Conservation (phyloP, 1,140 invertebrate genomes). For the Cydia splendana region DNA sequence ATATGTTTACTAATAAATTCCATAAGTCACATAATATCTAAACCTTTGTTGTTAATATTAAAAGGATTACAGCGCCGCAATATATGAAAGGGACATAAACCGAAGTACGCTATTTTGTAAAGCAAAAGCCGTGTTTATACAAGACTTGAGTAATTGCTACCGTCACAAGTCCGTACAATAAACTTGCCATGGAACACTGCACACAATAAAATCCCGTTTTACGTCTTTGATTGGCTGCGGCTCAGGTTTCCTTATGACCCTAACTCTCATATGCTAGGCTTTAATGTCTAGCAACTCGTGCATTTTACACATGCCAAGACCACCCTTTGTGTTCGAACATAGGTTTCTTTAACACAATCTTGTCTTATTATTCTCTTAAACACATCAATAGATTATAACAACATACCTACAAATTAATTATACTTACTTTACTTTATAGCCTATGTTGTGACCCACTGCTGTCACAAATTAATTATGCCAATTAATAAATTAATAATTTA, state of each 20-base stretch:
- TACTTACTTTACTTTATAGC: too few species aligned
- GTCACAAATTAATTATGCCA: too few species aligned
- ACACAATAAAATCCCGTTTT: conserved; percentile 75
- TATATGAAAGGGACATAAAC: not conserved
- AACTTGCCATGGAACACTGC: conserved; percentile 70
- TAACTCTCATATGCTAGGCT: conserved; percentile 57
- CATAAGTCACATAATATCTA: too few species aligned
- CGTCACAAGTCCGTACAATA: conserved; percentile 72
- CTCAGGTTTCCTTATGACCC: conserved; percentile 67
- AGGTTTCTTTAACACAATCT: conserved; percentile 1
- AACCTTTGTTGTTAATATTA: not conserved
- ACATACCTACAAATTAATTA: too few species aligned
- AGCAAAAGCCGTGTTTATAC: conserved; percentile 54
- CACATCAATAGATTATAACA: not conserved
- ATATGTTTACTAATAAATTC: not conserved
- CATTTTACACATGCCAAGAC: conserved; percentile 53
- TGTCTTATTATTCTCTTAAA: not conserved
- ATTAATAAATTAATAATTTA: too few species aligned
- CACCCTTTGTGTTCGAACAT: conserved; percentile 42
- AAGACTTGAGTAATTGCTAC: conserved; percentile 72
- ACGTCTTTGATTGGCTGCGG: conserved; percentile 72
- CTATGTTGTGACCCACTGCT: too few species aligned
- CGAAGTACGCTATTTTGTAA: conserved; percentile 15
- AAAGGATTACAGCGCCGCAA: not conserved
- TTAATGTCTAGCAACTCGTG: conserved; percentile 51